A percentile compares a stretch with the other conserved stretches of the same genome.
phyloP scores from a whole-genome alignment of 2,888 invertebrate species.

The Ophioninae sp. region DNA sequence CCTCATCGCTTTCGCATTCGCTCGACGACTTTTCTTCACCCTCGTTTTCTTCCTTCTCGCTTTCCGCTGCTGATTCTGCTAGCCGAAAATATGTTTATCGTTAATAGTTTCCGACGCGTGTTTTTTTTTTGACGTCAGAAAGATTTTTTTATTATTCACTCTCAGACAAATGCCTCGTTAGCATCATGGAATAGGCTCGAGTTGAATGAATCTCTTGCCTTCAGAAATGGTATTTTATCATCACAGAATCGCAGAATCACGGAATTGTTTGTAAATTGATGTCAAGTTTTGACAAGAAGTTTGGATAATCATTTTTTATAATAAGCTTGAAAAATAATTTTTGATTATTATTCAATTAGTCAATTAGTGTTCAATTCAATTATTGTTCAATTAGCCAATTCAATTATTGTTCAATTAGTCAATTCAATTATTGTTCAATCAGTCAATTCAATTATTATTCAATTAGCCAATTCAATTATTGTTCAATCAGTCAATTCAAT shows the following conservation, averaged over 20 bases:
- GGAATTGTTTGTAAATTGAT: not conserved
- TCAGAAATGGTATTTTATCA: slow-evolving; percentile 76
- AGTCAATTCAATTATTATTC: no score
- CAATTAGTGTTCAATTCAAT: no score
- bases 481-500: no score
- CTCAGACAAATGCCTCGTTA: slow-evolving; percentile 80
- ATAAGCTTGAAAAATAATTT: not conserved
- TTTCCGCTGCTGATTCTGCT: slow-evolving; percentile 70
- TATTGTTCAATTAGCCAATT: no score
- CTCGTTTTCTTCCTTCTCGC: slow-evolving; percentile 75
- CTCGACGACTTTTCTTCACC: slow-evolving; percentile 75
- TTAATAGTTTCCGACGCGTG: not conserved
- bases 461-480: no score
- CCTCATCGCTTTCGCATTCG: slow-evolving; percentile 77
- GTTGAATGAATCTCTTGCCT: slow-evolving; percentile 74
- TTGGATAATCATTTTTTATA: no score
- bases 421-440: no score
- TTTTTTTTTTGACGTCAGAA: not conserved
- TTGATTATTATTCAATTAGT: no score
- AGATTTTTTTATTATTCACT: slow-evolving; percentile 42
- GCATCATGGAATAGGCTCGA: slow-evolving; percentile 73
- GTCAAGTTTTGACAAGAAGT: not conserved
- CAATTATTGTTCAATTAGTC: no score
- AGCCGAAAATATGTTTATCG: not conserved
- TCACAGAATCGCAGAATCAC: slow-evolving; percentile 71